Base-by-base conservation (phyloP, 2,888 invertebrate species). In the Tenthredo distinguenda region DNA sequence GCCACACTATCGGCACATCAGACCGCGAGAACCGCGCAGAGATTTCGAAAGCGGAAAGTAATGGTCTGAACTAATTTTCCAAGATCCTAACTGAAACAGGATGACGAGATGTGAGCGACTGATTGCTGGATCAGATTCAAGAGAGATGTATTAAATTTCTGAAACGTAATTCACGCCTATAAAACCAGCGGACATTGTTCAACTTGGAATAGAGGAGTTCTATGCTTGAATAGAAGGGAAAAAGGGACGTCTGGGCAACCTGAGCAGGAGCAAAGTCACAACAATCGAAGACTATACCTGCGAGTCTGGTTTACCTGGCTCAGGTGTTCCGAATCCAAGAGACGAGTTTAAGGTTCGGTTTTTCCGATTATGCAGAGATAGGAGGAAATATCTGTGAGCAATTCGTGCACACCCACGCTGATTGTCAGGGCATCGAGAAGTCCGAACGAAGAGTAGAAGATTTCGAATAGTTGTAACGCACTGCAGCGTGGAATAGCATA, bases 181-280 rank as follows among this genome's bases (percentile, higher is more conserved):
- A 77, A 40, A 68, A 34, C 26, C 68, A 34, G 26, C 10, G n/a
- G 72, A n/a, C 74, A 74, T 77, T 55, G 77, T 77, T 77, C 10
- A 77, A 43, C 21, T 12, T 26, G 40, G 74, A 74, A 74, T 9
- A 74, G 43, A 12, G 74, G 5, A 68, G 68, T 68, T 68, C 26
- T 26, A 68, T 68, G 68, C 6, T 18, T 68, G 34, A 68, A 68
- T 31, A 68, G 68, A 34, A 34, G 40, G 40, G 43, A 43, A 12
- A 43, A 34, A 34, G 68, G 68, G 21, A 74, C 21, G 72, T 34
- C 50, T 26, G 81, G 6, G 81, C 62, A 81, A 81, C 81, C 81
- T 81, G 81, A 81, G 81, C 62, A 26, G 40, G 40, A 21, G 81
- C 62, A 62, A 81, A 81, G 81, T 81, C 62, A 81, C 62, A 62